Evolutionary conservation across 2,113 vertebrate genomes (phyloP), one percentile per base, ranked within the genome.

Genomic region (Gracilinanus agilis): DNA sequence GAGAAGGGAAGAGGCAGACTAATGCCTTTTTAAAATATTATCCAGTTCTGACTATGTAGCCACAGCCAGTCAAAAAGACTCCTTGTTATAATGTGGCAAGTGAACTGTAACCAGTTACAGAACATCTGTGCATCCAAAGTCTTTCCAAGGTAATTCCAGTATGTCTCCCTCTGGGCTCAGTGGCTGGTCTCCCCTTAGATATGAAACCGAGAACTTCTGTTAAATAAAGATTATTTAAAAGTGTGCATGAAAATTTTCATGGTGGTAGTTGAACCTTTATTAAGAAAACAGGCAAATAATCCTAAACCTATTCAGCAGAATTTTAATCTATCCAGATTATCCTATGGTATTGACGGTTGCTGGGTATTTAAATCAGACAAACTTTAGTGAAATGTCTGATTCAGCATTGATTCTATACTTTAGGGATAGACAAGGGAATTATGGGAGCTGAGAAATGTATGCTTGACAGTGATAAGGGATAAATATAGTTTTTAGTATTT

Each of bases 401-500:
- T 44, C 1, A 55, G 29, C 53, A 90, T 94, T 61, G 90, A 89
- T 90, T 27, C 49, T 94, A 2, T 93, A 89, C 12, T 88, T 94
- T 88, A 90, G 55, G 44, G n/a, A 75, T 55, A 93, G 53, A 75
- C 75, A 56, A 90, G 58, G 90, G 55, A 83, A 40, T 4, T 90
- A 88, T 91, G 44, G 6, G 40, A 92, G 5, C 55, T 96, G 92
- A 75, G 90, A 97, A 92, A 93, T 90, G 53, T 61, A 54, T 21
- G 10, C 49, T n/a, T 90, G 90, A 91, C n/a, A 23, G 19, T 83
- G 67, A 83, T 5, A 40, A 83, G 19, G 16, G 54, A 56, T 56
- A 23, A 58, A 23, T 75, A 97, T 88, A 88, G 12, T 91, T 56
- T 53, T 29, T 91, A n/a, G 88, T 90, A 3, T 94, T 92, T 93